Base-by-base conservation (phyloP, 2,797 vertebrate genomes). In the Helarctos malayanus region DNA sequence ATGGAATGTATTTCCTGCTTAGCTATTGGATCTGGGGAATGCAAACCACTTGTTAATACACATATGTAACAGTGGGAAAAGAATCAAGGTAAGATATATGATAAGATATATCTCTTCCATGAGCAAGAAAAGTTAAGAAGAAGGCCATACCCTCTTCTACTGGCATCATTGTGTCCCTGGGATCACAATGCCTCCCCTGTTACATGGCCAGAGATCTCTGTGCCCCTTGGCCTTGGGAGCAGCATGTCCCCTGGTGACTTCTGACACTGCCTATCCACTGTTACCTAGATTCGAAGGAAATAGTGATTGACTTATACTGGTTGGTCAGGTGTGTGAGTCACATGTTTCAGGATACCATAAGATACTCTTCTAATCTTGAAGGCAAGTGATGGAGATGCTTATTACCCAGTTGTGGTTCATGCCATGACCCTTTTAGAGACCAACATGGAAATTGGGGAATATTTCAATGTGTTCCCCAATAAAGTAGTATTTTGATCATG, bases 401-500 rank as follows among this genome's bases (percentile, higher is more conserved):
- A 99, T 97, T 99, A 99, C 32, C 83, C 99, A 0, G 96, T 99
- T 18, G 98, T 99, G 47, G 98, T 99, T 35, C 99, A 99, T 6
- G 99, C 99, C 82, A 99, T 99, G 99, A 99, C 99, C 0, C 98
- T 99, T 91, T 99, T 99, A 56, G 99, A 99, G 98, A 99, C 99
- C 85, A 99, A 99, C 96, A 99, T 99, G 99, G 99, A 99, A 98
- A 99, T 99, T 83, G 99, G 99, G 25, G 99, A 99, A 84, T 99
- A 99, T 97, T 99, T 99, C 98, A 99, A 99, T 6, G 98, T 99
- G 3, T 99, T 99, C 96, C 99, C 99, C 79, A 98, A 95, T 2
- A 98, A 99, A 89, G 99, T 99, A 18, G 98, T 99, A 35, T 57
- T 99, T 99, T 93, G 99, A 99, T 96, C 98, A 97, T 16, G 99